Base-by-base conservation (phyloP, 2,797 vertebrate genomes). In the Schizopygopsis malacanthus region DNA sequence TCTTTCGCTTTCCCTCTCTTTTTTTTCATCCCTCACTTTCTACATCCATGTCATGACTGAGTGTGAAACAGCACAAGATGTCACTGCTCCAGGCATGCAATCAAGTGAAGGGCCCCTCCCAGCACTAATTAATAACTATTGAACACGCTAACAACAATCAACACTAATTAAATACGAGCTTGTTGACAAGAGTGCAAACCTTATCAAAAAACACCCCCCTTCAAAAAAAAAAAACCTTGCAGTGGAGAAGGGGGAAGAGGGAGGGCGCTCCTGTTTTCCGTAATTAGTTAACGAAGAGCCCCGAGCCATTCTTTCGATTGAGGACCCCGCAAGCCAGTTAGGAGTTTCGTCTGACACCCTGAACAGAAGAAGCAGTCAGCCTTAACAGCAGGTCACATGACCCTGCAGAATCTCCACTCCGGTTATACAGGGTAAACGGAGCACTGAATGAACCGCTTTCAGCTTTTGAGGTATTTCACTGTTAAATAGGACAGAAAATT, bases 141-240 rank as follows among this genome's bases (percentile, higher is more conserved):
- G 96, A 97, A 97, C 95, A 96, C 77, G 91, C 90, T 91, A 96
- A 95, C 95, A 95, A 96, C 96, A 96, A 97, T 97, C 96, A 96
- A 95, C 95, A 95, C 96, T 97, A 97, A 97, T 97, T 98, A 97
- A 97, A 97, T 94, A 96, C 95, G 95, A 93, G 94, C 95, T 95
- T 96, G 96, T 96, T 94, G 95, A 97, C 95, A 96, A 96, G 94
- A 94, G 95, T 93, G 94, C 94, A 93, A 93, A 95, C 91, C 94
- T 95, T 95, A 95, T 95, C 92, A 93, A 93, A 95, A 61, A 94
- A 91, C 86, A 90, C 91, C 83, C 87, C 82, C 84, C 61, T 39
- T 70, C 3, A 33, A 85, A 86, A 85, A 86, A 86, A 81, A 89
- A 91, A 91, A 92, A 89, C 86, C 90, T 89, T 88, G 89, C 91